Evolutionary conservation across 2,797 vertebrate genomes (phyloP).

Genomic region (Synanceia verrucosa): DNA sequence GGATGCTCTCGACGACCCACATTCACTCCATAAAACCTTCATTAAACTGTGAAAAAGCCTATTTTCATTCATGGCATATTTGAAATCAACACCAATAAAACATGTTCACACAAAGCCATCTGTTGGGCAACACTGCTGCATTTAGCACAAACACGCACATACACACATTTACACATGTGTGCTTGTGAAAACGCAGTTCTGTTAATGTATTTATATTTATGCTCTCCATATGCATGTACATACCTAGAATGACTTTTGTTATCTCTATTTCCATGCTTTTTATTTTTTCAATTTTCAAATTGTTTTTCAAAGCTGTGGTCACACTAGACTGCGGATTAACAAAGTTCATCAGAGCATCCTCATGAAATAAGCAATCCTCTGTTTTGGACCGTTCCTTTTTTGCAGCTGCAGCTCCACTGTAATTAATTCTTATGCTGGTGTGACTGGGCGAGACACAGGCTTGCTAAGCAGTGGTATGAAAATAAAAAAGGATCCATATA

Average conservation of each 20-base stretch:
- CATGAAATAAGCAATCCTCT: background rate
- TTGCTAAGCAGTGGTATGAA: background rate
- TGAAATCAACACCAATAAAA: slow-evolving; percentile 63
- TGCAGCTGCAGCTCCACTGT: no score
- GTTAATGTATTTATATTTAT: slow-evolving; percentile 5
- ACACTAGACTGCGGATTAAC: background rate
- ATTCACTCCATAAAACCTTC: background rate
- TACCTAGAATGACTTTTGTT: background rate
- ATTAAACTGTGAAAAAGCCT: slow-evolving; percentile 13
- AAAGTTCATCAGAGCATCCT: background rate
- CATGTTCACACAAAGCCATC: slow-evolving; percentile 68
- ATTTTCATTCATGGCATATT: slow-evolving; percentile 53
- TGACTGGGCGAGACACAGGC: background rate
- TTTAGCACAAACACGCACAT: background rate
- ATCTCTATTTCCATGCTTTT: background rate
- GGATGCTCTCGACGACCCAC: background rate
- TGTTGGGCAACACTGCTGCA: slow-evolving; percentile 42
- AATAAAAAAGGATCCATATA: background rate
- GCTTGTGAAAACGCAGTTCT: slow-evolving; percentile 9
- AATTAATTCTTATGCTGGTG: background rate
- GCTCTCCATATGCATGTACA: background rate
- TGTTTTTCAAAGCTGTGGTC: background rate
- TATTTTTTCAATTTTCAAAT: background rate
- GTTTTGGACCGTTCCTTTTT: background rate
- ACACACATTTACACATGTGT: slow-evolving; percentile 6